Base-by-base conservation (phyloP, 2,113 vertebrate species). In the Archocentrus centrarchus region DNA sequence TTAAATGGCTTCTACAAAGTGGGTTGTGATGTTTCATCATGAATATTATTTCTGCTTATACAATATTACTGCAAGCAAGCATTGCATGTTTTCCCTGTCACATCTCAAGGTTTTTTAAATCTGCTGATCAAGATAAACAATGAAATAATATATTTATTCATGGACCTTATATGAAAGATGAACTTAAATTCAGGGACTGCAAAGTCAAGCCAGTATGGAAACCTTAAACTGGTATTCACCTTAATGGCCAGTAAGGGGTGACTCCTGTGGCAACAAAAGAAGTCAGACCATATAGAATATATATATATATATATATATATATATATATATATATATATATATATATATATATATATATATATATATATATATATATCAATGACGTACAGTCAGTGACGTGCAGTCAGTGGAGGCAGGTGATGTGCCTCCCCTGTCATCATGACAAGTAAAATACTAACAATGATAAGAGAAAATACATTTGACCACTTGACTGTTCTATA, bases 1-100 rank as follows among this genome's bases (percentile, higher is more conserved):
- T 95, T 95, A 95, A 95, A 95, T 90, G 82, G 91, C 91, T 94
- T 95, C 94, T 93, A 94, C 89, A 93, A 94, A 94, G 87, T 81
- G 62, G 81, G 30, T 58, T 8, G 18, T 66, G 41, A 5, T 70
- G 24, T 79, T 86, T 85, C 17, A 11, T 81, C 2, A 24, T 80
- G 30, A 78, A 20, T 62, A 9, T 30, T 78, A 15, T 58, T 76
- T 55, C 37, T 76, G 6, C 13, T 2, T 73, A 30, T 53, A 32
- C 6, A 32, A 11, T 70, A 50, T 70, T 70, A 70, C 44, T 50
- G 24, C 44, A 70, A 30, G 44, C 27, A 70, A 9, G 5, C 44
- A 53, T 18, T 70, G 44, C 44, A 30, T 20, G 50, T 20, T 53
- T 70, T 70, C 44, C 24, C 15, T 73, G 44, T 32, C 55, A 58